Evolutionary conservation across 2,888 invertebrate species (phyloP).

Genomic region (Polyommatus icarus): DNA sequence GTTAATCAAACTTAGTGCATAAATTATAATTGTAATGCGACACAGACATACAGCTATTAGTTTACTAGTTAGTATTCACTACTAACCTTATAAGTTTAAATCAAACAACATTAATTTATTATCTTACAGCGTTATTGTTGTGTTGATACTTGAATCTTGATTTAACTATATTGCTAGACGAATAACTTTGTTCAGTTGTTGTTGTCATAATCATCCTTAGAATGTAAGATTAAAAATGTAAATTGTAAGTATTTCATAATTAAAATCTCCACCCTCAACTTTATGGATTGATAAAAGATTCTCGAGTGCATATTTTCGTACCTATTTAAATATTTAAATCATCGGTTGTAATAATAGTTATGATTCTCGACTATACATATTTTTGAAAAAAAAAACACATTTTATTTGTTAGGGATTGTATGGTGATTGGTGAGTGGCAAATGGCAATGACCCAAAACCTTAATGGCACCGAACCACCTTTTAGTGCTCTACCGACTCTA

Average conservation of each 20-base stretch:
- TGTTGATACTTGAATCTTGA: too few species aligned
- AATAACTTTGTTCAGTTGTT: too few species aligned
- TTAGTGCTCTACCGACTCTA: slow-evolving; percentile 1
- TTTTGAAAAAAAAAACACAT: too few species aligned
- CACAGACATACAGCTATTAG: neutral
- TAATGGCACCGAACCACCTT: neutral
- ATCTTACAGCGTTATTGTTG: too few species aligned
- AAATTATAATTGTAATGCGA: neutral
- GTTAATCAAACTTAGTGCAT: slow-evolving; percentile 1
- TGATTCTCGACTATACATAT: neutral
- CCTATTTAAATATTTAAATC: too few species aligned
- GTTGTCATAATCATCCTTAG: too few species aligned
- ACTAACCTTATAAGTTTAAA: neutral
- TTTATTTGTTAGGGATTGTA: neutral
- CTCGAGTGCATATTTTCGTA: neutral
- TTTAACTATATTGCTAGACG: too few species aligned
- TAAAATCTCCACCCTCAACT: too few species aligned
- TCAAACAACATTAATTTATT: neutral
- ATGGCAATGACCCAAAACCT: neutral
- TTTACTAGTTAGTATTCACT: neutral
- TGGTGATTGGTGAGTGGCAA: neutral
- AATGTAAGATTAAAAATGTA: too few species aligned
- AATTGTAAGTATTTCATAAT: too few species aligned
- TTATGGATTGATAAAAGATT: too few species aligned
- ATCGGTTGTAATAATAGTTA: too few species aligned